These are phyloP conservation scores for Pseudomugil gertrudae DNA, from an alignment of 2,797 vertebrate species.

Conservation along the genomic window DNA sequence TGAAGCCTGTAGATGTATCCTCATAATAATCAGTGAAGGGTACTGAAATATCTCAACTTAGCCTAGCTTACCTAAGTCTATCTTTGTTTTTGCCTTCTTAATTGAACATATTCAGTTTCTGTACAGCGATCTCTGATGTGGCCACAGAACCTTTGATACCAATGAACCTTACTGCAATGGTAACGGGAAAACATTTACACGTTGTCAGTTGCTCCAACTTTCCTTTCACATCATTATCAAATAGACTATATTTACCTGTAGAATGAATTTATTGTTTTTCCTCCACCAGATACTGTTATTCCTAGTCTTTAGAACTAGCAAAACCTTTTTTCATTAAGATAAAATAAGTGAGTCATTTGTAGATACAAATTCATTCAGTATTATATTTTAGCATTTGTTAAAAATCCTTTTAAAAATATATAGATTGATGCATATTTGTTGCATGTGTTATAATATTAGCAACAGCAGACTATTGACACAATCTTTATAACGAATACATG, in stretches of 20 bases:
- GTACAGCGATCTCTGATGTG: neutral
- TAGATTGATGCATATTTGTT: neutral
- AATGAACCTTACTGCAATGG: neutral
- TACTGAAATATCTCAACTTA: neutral
- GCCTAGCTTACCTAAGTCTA: neutral
- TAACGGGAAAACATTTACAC: conserved; percentile 11
- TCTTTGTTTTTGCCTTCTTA: neutral
- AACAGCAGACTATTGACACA: neutral
- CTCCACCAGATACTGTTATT: neutral
- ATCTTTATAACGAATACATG: neutral
- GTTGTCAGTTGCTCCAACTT: conserved; percentile 2
- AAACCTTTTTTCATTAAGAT: neutral
- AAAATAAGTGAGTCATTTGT: neutral
- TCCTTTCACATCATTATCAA: conserved; percentile 17
- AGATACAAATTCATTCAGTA: neutral
- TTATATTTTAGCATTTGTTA: neutral
- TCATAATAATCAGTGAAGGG: neutral
- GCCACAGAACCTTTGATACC: conserved; percentile 9
- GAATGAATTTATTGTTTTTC: neutral
- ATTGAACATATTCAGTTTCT: neutral
- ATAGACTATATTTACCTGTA: neutral
- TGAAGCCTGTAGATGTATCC: neutral
- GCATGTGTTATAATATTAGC: too few species aligned
- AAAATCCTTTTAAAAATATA: neutral
- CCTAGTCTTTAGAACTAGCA: neutral